These are phyloP conservation scores for Heterocephalus glaber DNA, from an alignment of 2,113 vertebrate species.

Conservation along the genomic window DNA sequence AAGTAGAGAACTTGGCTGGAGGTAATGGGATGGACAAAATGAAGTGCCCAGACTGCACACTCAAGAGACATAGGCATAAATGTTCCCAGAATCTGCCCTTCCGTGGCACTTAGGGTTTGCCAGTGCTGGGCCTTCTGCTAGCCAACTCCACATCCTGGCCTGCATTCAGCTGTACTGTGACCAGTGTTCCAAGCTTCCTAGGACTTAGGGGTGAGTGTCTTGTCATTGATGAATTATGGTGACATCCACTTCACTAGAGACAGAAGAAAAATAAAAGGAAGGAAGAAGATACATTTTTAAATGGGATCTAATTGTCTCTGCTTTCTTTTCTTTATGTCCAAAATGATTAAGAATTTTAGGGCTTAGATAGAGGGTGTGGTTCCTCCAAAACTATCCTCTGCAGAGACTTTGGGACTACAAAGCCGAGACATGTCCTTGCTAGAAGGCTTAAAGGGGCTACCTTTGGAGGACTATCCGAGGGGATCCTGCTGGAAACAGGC, in stretches of 20 bases:
- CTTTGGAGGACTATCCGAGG: background rate
- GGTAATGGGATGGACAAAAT: background rate
- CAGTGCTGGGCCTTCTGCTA: background rate
- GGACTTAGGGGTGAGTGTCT: background rate
- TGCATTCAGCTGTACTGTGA: background rate
- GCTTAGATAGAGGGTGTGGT: background rate
- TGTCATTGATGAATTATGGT: background rate
- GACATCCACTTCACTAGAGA: background rate
- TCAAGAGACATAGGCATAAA: background rate
- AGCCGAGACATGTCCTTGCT: background rate
- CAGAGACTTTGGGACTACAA: background rate
- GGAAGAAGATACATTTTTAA: conserved; percentile 11
- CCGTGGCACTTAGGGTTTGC: background rate
- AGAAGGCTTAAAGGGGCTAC: background rate
- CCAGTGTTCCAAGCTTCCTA: background rate
- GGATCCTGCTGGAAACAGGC: background rate
- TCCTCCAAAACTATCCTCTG: background rate
- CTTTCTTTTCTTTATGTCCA: background rate
- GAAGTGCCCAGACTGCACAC: rapidly evolving
- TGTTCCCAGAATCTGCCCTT: background rate
- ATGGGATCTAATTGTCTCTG: background rate
- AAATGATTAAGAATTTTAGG: background rate
- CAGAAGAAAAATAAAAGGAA: conserved; percentile 36
- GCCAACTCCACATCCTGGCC: too few relatives aligned
- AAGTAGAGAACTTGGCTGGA: background rate